Conservation (phyloP, 2,888 invertebrate species). For the Pristionchus entomophagus region DNA sequence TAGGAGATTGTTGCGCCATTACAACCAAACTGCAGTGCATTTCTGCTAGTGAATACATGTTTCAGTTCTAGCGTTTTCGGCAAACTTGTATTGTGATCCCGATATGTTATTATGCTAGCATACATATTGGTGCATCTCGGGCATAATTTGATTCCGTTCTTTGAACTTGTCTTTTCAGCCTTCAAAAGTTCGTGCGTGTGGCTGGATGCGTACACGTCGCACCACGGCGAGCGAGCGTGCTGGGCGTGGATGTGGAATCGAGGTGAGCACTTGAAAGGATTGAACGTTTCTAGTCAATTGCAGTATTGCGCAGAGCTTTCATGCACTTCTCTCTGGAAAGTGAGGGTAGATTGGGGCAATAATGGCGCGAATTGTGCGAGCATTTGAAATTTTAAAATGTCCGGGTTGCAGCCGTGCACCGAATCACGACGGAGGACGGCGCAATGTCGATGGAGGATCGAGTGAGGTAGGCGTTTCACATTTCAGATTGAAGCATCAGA, state of each 20-base stretch:
- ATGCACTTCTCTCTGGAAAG: neutral
- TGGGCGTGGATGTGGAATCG: conserved; percentile 18
- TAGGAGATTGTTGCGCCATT: no score
- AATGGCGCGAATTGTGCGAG: no score
- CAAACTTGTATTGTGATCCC: neutral
- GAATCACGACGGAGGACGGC: neutral
- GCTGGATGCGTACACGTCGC: neutral
- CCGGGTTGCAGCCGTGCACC: neutral
- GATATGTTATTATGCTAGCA: no score
- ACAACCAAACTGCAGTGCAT: no score
- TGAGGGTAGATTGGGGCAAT: no score
- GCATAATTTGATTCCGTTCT: neutral
- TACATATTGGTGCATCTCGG: no score
- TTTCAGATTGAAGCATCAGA: neutral
- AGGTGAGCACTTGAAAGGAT: neutral
- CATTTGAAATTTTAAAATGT: neutral
- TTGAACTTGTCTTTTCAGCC: neutral
- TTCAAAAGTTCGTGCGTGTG: neutral
- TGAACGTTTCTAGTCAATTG: neutral
- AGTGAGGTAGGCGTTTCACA: neutral
- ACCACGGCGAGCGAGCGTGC: neutral
- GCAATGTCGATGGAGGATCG: neutral
- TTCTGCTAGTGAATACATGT: neutral
- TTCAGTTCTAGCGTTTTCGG: neutral
- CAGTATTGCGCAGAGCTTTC: neutral